Percentiles rank a stretch among this genome's conserved stretches.
These are phyloP conservation scores for Dermatophagoides farinae DNA, from an alignment of 1,140 invertebrate species.

Conservation along the genomic window DNA sequence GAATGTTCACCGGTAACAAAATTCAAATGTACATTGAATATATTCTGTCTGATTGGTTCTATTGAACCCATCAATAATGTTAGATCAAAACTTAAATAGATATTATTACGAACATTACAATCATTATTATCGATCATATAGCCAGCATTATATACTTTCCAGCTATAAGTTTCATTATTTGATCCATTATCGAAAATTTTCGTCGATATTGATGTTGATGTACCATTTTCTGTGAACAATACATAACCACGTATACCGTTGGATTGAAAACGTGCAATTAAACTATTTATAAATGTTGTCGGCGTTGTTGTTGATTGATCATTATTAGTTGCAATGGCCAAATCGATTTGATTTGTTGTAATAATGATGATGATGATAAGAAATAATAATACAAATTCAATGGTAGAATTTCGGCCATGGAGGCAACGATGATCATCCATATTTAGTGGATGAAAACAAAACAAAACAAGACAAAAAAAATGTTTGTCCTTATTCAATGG, in stretches of 20 bases:
- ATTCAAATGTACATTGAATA: conserved; percentile 15
- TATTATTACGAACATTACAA: conserved; percentile 7
- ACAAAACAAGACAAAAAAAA: no score
- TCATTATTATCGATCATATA: conserved; percentile 5
- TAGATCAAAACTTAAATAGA: conserved; percentile 16
- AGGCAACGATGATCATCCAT: neutral
- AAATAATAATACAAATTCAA: neutral
- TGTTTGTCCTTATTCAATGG: no score
- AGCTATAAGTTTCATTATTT: conserved; percentile 15
- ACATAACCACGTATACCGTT: conserved; percentile 14
- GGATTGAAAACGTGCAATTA: conserved; percentile 12
- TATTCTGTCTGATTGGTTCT: conserved; percentile 16
- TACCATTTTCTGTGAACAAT: conserved; percentile 10
- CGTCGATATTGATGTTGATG: conserved; percentile 2
- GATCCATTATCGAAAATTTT: neutral
- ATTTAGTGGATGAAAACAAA: no score
- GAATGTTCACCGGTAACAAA: conserved; percentile 14
- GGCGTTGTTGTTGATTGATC: neutral
- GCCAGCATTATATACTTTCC: conserved; percentile 19
- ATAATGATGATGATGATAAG: neutral
- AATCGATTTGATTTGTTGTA: neutral
- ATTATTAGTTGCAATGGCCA: neutral
- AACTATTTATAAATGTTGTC: neutral
- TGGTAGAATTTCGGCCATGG: neutral
- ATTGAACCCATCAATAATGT: conserved; percentile 17